phyloP scores from a whole-genome alignment of 2,113 vertebrate genomes.

The Heterocephalus glaber region DNA sequence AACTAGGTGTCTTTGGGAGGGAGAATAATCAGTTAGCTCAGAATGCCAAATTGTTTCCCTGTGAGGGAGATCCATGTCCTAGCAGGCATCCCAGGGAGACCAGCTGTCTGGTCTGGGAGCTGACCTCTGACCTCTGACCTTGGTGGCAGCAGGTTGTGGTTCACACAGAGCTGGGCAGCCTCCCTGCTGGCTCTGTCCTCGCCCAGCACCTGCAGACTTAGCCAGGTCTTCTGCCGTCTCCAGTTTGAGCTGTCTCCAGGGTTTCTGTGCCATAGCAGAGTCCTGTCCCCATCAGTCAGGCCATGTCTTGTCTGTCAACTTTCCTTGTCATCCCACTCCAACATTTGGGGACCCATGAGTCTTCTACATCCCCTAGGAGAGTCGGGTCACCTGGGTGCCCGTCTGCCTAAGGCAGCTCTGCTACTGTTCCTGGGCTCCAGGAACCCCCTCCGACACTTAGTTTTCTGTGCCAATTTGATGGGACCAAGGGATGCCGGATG shows the following conservation, averaged over 20 bases:
- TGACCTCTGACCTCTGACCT: background rate
- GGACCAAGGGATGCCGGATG: background rate
- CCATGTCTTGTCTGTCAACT: background rate
- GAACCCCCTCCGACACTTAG: background rate
- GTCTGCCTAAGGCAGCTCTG: background rate
- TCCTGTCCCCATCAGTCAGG: accelerated
- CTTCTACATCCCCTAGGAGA: background rate
- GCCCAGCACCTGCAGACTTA: background rate
- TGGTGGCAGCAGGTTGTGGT: background rate
- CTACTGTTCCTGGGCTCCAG: background rate
- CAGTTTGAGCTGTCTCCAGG: background rate
- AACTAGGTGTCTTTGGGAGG: background rate
- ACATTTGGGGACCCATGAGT: background rate
- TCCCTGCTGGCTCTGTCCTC: background rate
- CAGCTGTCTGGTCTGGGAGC: background rate
- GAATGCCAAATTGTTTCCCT: background rate
- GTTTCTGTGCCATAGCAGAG: background rate
- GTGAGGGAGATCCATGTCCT: too few species aligned
- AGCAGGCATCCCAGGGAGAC: background rate
- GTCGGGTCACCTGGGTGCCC: background rate
- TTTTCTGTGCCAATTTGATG: background rate
- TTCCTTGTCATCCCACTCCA: too few species aligned
- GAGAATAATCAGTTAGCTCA: background rate
- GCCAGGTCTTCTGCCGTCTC: background rate
- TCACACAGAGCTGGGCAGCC: background rate